Conservation (phyloP, 2,797 vertebrate species). For the Nyctibius grandis region DNA sequence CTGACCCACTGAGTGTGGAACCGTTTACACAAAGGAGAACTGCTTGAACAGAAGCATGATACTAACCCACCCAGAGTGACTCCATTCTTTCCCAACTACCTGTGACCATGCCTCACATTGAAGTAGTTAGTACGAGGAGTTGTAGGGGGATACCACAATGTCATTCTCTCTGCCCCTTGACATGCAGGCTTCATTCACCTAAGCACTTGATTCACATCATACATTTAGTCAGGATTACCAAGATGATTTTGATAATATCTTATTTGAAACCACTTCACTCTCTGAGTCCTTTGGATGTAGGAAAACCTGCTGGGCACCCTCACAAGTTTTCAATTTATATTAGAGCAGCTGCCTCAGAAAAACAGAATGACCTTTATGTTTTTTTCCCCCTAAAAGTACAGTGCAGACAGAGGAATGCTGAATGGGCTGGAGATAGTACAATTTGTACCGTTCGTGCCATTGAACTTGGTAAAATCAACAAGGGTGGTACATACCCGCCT, state of each 20-base stretch:
- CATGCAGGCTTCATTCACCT: not conserved
- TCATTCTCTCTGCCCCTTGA: not conserved
- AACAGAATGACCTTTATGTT: not conserved
- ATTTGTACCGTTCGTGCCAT: not conserved
- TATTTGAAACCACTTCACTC: not conserved
- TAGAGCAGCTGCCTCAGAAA: not conserved
- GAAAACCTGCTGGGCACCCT: not conserved
- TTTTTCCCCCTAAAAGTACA: not conserved
- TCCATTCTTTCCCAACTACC: not conserved
- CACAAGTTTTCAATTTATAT: not conserved
- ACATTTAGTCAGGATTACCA: not conserved
- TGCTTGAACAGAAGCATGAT: not conserved
- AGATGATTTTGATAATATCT: not conserved
- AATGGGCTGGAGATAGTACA: not conserved
- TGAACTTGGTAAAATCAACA: not conserved
- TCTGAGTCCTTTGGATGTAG: not conserved
- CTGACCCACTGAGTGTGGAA: not conserved
- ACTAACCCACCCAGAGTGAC: fast-evolving
- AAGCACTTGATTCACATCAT: fast-evolving
- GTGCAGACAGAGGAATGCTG: not conserved
- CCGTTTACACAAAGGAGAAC: not conserved
- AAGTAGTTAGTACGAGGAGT: not conserved
- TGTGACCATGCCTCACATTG: not conserved
- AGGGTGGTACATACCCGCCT: not conserved
- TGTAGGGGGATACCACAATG: not conserved